These are phyloP conservation scores for Drosophila setosimentum DNA, from an alignment of 2,888 invertebrate genomes.

Conservation along the genomic window DNA sequence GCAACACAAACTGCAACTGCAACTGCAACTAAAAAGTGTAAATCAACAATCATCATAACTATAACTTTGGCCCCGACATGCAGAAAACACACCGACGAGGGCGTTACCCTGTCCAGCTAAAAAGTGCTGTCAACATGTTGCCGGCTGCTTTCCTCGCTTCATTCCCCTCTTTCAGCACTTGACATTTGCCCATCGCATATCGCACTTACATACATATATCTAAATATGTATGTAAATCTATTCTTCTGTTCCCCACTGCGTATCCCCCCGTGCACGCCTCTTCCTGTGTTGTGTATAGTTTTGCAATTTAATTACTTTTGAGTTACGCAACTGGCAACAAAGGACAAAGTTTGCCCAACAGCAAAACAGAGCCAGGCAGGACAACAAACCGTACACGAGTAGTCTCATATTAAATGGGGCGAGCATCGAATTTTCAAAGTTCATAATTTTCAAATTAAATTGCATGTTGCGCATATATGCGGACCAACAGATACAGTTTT, in stretches of 20 bases:
- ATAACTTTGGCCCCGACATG: conserved; percentile 50
- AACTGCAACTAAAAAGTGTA: conserved; percentile 66
- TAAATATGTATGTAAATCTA: conserved; percentile 12
- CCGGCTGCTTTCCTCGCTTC: conserved; percentile 53
- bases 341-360: conserved; percentile 64
- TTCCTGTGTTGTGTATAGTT: conserved; percentile 56
- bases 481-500: conserved; percentile 28
- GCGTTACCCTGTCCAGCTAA: conserved; percentile 1
- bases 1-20: conserved; percentile 23
- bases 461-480: conserved; percentile 39
- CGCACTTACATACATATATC: conserved; percentile 43
- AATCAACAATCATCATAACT: conserved; percentile 81
- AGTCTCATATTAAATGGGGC: conserved; percentile 24
- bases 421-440: conserved; percentile 41
- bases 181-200: conserved; percentile 61
- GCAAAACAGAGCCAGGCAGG: conserved; percentile 45
- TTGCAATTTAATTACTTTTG: conserved; percentile 77
- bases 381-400: conserved; percentile 10
- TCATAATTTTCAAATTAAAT: conserved; percentile 73
- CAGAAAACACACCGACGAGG: conserved; percentile 20
- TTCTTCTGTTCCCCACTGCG: neutral
- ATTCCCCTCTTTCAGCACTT: conserved; percentile 69
- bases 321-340: conserved; percentile 66
- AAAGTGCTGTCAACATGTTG: conserved; percentile 64
- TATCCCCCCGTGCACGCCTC: conserved; percentile 8